Evolutionary conservation across 2,888 invertebrate genomes (phyloP).

Genomic region (Caradrina clavipalpis): DNA sequence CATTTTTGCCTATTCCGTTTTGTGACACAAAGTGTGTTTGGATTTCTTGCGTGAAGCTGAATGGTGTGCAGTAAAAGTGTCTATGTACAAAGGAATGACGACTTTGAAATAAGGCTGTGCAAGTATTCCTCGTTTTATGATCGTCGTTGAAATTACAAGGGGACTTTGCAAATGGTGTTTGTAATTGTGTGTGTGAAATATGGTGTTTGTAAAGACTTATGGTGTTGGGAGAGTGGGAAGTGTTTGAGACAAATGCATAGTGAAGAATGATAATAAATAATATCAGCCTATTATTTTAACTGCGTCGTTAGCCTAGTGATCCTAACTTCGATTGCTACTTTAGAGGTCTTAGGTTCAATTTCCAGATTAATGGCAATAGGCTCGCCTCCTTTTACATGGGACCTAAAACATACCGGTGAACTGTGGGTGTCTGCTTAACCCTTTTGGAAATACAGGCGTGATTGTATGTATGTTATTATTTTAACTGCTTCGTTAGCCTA

Average conservation of each 20-base stretch:
- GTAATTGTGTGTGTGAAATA: conserved; percentile 35
- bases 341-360: too few species aligned
- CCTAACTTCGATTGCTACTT: too few species aligned
- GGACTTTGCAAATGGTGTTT: conserved; percentile 27
- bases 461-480: too few species aligned
- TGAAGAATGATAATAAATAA: neutral
- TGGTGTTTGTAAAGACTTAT: conserved; percentile 9
- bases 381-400: too few species aligned
- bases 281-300: neutral
- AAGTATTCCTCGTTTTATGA: conserved; percentile 46
- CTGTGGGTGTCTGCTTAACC: too few species aligned
- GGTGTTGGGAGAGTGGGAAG: neutral
- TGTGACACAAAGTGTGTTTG: conserved; percentile 83
- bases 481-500: too few species aligned
- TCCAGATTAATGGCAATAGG: too few species aligned
- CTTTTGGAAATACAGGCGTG: too few species aligned
- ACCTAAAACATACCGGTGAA: too few species aligned
- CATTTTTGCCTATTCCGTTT: conserved; percentile 83
- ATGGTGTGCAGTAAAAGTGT: conserved; percentile 67
- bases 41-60: conserved; percentile 73
- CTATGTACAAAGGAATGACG: conserved; percentile 58
- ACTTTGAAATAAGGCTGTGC: conserved; percentile 49
- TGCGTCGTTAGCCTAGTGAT: too few species aligned
- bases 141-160: conserved; percentile 38
- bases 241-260: conserved; percentile 1